Evolutionary conservation across 2,888 invertebrate species (phyloP), one percentile per base, ranked within the genome.

Genomic region (Homarus gammarus): DNA sequence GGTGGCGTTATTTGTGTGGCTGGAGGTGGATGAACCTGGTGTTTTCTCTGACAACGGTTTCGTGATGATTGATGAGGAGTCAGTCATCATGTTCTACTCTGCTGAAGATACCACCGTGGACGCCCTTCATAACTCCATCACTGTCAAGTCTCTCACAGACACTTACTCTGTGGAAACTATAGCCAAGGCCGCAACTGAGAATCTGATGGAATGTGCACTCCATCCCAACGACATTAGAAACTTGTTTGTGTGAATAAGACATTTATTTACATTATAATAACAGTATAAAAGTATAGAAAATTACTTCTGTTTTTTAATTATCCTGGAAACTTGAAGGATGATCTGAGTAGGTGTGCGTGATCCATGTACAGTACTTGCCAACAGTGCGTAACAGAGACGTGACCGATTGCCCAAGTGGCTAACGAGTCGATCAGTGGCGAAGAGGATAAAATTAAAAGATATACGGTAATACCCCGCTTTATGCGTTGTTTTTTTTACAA

Each of bases 21-120:
- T 92, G 12, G 90, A 92, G 81, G 87, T 87, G 22, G 78, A 82
- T 15, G 70, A 75, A 15, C 31, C 72, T 12, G 92, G 92, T n/a
- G 68, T 85, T 18, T 92, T 92, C 84, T 89, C 89, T 27, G 90
- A 92, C 56, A 92, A 92, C 49, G 92, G 92, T 33, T 92, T 92
- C 85, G 27, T 90, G 38, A 86, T 90, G 89, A 38, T 72, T 31
- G 31, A 64, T 61, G 18, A 27, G 1, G 38, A 81, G 33, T 56
- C 73, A 12, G 44, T 44, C 10, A 36, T 92, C 1, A 15, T 31
- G 10, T 92, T 92, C 38, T 70, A 89, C 68, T 85, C 90, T 49
- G 36, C 18, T 10, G 33, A 83, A 72, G 75, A 61, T 12, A 56
- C 64, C 12, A 78, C 61, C n/a, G 36, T 40, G 2, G 86, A 77